Conservation (phyloP, 2,888 invertebrate genomes). For the Cephus nigrinus region DNA sequence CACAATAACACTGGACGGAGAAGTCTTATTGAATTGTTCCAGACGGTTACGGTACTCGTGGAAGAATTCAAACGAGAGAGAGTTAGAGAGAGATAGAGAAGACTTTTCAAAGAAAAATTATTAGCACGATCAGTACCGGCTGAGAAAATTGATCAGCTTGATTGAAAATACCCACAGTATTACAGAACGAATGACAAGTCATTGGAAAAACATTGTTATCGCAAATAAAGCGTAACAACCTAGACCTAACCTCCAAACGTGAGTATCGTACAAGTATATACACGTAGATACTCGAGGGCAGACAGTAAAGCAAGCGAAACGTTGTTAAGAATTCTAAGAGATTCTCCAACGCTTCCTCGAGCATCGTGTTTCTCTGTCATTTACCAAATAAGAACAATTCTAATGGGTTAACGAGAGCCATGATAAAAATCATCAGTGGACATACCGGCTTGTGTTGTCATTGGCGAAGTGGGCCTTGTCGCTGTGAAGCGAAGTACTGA, state of each 20-base stretch:
- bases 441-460: constrained; percentile 52
- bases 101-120: neutral
- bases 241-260: neutral
- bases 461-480: constrained; percentile 55
- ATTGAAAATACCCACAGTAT: neutral
- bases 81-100: neutral
- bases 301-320: neutral
- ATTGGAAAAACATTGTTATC: neutral
- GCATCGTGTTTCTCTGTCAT: neutral
- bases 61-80: neutral
- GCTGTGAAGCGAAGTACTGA: constrained; percentile 55
- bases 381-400: neutral
- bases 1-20: neutral
- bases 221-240: neutral
- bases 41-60: neutral
- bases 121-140: fast-evolving
- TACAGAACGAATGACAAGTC: neutral
- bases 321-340: neutral
- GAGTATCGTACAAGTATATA: neutral
- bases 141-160: neutral
- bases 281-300: neutral
- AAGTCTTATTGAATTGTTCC: neutral
- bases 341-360: neutral
- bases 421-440: neutral
- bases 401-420: neutral